Evolutionary conservation across 23 tunicate species (phyloP), one percentile per base, ranked within the genome.

Genomic region (Phallusia fumigata): DNA sequence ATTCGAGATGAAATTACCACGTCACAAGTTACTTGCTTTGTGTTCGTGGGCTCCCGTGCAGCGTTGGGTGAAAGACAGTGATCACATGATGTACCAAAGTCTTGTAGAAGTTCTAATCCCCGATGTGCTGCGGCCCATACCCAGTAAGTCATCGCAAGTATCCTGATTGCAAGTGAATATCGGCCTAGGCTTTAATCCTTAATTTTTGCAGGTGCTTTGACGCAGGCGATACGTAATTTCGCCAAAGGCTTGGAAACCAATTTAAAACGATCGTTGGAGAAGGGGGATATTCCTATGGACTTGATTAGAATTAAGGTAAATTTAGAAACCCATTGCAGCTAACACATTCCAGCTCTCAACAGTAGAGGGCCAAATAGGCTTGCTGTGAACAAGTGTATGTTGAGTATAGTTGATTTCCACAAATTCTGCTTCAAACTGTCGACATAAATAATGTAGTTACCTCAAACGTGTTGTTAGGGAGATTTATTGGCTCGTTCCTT

Each of bases 81-180:
- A 97, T 50, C 97, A 97, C 83, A 40, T 88, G 75, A 92, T 97
- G 87, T 97, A 92, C 58, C 94, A 90, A 82, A 97, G 97, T 76
- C 81, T 97, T 0, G 95, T 90, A 31, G 99, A 97, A 36, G 92
- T 97, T 72, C 84, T 97, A 15, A 97, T 97, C 52, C 99, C 99
- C 18, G 99, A 97, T 65, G 99, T 97, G 34, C 74, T 97, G 74
- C 79, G 95, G 5, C 99, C 96, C 79, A 93, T 97, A 32, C 98
- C 98, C 53, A 94, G 98, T 93, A 78, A 88, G 91, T 90, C 2
- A 21, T 24, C 16, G 16, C 11, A 21, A 21, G 11, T 58, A 6
- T 3, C 26, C 69, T 58, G 15, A 22, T 6, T 22, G 5, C 11
- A 22, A 21, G 69, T 58, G 16, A 1, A 13, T 16, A 2, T 58